Base-by-base conservation (phyloP, 2,113 vertebrate species). In the Setophaga kirtlandii region DNA sequence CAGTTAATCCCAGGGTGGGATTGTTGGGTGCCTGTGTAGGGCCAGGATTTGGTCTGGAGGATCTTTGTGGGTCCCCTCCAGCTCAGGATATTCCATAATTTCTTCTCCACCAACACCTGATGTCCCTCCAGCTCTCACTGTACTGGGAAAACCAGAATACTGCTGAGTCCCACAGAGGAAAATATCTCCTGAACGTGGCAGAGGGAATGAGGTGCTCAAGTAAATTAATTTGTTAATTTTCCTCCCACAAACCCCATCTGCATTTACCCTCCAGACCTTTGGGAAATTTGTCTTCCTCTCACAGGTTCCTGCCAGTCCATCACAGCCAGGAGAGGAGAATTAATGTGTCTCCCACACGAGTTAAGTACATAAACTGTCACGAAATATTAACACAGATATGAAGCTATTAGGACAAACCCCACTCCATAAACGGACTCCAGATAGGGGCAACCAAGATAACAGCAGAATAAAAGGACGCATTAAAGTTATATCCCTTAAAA, bases 401-500 rank as follows among this genome's bases (percentile, higher is more conserved):
- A 93, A 97, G 95, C 97, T 97, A 97, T 96, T 96, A 94, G 96
- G 87, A 94, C 79, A 92, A 95, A 94, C 85, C 89, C 87, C 93
- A 41, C 80, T 92, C 90, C 86, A 83, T 94, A 95, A 97, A 97
- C 93, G 67, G 83, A 81, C 80, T 92, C 96, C 92, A 95, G 80
- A 96, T 87, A 95, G 22, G 62, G 90, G 96, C 95, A 96, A 98
- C 97, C 84, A 10, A 94, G 97, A 95, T 98, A 97, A 96, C 97
- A 97, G 97, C 95, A 96, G 98, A 98, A 96, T 95, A 97, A 97
- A 97, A 95, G 96, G 97, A 96, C 94, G 76, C 96, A 97, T 97
- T 98, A 98, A 97, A 97, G 97, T 96, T 97, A 97, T 95, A 97
- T 95, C 91, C 91, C 97, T 95, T 98, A 73, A 97, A 98, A 96